Conservation (phyloP, 2,113 vertebrate genomes). For the Phocoena sinus region DNA sequence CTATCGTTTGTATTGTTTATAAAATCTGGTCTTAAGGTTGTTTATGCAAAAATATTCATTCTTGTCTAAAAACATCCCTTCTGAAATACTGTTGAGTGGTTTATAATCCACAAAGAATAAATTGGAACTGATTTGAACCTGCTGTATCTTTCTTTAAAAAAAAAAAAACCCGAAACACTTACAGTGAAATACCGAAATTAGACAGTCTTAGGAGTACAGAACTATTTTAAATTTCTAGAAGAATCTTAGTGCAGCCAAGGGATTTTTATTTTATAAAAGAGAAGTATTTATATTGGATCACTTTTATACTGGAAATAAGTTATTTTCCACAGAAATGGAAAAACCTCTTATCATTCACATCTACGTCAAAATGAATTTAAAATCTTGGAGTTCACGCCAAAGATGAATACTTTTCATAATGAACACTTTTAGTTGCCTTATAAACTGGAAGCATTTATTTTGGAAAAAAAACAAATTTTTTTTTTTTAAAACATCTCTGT, state of each 20-base stretch:
- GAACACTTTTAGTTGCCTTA: neutral
- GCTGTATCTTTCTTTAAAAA: neutral
- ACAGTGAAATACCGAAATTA: neutral
- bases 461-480: neutral
- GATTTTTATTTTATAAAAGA: constrained; percentile 17
- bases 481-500: neutral
- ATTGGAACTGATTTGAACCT: neutral
- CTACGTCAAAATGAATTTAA: constrained; percentile 13
- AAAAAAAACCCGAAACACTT: neutral
- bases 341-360: neutral
- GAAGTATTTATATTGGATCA: neutral
- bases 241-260: neutral
- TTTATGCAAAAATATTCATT: neutral
- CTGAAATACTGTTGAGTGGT: neutral
- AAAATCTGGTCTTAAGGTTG: neutral
- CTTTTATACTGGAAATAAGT: neutral
- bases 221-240: constrained; percentile 19
- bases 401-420: neutral
- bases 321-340: neutral
- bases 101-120: neutral
- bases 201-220: neutral
- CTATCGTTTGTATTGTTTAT: neutral
- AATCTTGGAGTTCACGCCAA: neutral
- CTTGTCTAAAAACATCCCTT: neutral
- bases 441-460: neutral